Base-by-base conservation (phyloP, 2,797 vertebrate genomes). In the Molossus alvarezi region DNA sequence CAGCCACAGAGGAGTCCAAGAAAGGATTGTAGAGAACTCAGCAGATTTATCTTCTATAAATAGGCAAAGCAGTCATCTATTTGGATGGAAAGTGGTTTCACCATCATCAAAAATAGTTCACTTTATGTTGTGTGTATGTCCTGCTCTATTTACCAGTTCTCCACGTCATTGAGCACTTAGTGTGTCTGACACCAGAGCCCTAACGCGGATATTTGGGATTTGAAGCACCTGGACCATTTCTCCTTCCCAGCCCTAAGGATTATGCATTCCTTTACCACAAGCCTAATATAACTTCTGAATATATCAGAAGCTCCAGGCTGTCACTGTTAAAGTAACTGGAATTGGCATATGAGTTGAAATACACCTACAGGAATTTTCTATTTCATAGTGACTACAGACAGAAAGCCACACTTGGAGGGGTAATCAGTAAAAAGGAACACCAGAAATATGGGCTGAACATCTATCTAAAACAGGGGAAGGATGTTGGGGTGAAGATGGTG, bases 321-420 rank as follows among this genome's bases (percentile, higher is more conserved):
- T 62, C 76, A 83, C 58, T 75, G n/a, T 60, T 3, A 72, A 72
- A 88, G 67, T 71, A 75, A 41, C 88, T 76, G 83, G 14, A 95
- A 94, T 3, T 25, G 18, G 11, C 14, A 27, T 27, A 18, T 25
- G 65, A 60, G 6, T 41, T 92, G 58, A 88, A 84, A 76, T 85
- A 67, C 1, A 69, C 8, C 53, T 55, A 33, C 1, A 69, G 14
- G 4, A 58, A 83, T 90, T 57, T 21, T 65, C 55, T 67, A 2
- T 65, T 89, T 88, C 45, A 27, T 21, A 45, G 64, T 79, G 53
- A 45, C 13, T 20, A 82, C 0, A 55, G 12, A 84, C 2, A 86
- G 11, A 27, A 11, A 89, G 14, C 12, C 53, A 41, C 0, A 29
- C 5, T 55, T 92, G 82, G 18, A 73, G 13, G 37, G 21, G 33